These are phyloP conservation scores for Copsychus sechellarum DNA, from an alignment of 2,113 vertebrate species.

Conservation along the genomic window DNA sequence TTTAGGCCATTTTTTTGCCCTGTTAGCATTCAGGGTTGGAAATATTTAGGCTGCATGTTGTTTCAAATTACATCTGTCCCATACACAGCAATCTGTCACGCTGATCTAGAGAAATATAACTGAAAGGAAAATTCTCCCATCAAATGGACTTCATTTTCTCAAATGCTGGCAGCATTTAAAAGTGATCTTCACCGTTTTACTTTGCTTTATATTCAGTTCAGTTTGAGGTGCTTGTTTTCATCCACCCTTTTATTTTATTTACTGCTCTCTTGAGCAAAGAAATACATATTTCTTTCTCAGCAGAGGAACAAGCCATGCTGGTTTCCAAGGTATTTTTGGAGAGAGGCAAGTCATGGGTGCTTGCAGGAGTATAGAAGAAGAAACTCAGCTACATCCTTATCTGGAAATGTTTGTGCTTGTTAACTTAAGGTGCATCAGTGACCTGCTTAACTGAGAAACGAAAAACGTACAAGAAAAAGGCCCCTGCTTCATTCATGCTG, in stretches of 20 bases:
- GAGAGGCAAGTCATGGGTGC: not conserved
- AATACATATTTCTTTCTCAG: slow-evolving; percentile 3
- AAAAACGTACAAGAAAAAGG: not conserved
- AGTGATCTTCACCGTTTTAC: not conserved
- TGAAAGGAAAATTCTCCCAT: slow-evolving; percentile 28
- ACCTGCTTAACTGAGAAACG: slow-evolving; percentile 1
- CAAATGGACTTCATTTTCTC: slow-evolving; percentile 19
- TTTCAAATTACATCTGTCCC: slow-evolving; percentile 6
- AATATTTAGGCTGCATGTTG: not conserved
- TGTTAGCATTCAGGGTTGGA: not conserved
- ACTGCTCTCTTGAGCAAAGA: slow-evolving; percentile 26
- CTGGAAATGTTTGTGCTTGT: not conserved
- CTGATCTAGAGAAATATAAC: not conserved
- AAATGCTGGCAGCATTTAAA: not conserved
- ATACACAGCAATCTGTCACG: not conserved
- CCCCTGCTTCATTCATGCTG: not conserved
- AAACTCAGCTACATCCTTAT: not conserved
- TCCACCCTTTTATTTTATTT: slow-evolving; percentile 23
- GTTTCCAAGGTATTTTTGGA: slow-evolving; percentile 20
- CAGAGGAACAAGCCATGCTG: not conserved
- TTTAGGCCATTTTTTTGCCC: not conserved
- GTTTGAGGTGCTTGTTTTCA: slow-evolving; percentile 37
- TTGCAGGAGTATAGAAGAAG: not conserved
- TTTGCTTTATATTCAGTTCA: slow-evolving; percentile 29
- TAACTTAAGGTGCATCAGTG: not conserved